Conservation (phyloP, 2,888 invertebrate species). For the Morpho helenor region DNA sequence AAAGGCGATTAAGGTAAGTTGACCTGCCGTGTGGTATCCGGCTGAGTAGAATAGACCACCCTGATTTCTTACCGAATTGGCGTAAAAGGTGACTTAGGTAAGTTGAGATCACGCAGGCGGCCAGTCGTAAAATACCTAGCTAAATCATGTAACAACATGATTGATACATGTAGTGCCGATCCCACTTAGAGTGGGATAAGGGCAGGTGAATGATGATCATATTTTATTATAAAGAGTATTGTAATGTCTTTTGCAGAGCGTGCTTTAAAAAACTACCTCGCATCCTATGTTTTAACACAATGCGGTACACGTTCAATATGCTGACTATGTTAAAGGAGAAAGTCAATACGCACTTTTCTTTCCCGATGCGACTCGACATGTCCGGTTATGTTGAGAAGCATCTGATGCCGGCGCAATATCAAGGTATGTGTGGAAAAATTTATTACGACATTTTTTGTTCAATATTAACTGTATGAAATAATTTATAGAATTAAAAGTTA, state of each 20-base stretch:
- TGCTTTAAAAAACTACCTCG: constrained; percentile 96
- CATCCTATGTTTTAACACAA: constrained; percentile 96
- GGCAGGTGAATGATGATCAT: too few species aligned
- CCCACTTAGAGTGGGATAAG: too few species aligned
- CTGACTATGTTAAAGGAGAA: constrained; percentile 98
- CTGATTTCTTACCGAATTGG: too few species aligned
- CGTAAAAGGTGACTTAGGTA: too few species aligned
- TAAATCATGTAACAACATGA: too few species aligned
- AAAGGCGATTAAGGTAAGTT: too few species aligned
- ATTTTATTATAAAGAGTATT: constrained; percentile 10
- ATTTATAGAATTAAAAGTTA: neutral
- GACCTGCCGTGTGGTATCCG: too few species aligned
- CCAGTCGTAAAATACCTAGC: too few species aligned
- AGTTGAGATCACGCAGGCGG: too few species aligned
- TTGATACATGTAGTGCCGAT: too few species aligned
- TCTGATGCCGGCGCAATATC: constrained; percentile 92
- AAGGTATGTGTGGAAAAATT: constrained; percentile 66
- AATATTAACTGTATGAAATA: neutral
- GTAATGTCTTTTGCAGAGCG: constrained; percentile 76
- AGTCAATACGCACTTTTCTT: constrained; percentile 98
- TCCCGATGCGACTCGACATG: constrained; percentile 96
- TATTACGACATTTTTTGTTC: neutral
- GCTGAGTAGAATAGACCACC: too few species aligned
- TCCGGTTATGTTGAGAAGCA: constrained; percentile 96
- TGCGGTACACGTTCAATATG: constrained; percentile 99